A percentile compares a stretch with the other conserved stretches of the same genome.
Conservation (phyloP, 2,113 vertebrate genomes). For the Phyllopteryx taeniolatus region DNA sequence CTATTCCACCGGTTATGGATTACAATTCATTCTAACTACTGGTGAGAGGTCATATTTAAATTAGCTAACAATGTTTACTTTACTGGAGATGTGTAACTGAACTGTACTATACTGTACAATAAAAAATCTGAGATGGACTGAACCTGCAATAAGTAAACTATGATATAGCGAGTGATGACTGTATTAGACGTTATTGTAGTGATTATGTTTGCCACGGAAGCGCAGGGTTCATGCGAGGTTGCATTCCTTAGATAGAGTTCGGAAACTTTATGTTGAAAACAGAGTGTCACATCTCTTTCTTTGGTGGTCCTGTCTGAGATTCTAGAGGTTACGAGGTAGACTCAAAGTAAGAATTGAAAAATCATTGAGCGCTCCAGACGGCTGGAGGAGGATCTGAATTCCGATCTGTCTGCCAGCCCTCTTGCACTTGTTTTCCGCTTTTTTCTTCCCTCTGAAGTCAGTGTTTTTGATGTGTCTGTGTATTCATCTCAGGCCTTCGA, state of each 20-base stretch:
- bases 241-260: not conserved
- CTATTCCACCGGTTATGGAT: no score
- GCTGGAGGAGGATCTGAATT: constrained; percentile 29
- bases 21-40: no score
- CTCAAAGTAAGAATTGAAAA: constrained; percentile 17
- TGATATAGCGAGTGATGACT: no score
- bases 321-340: constrained; percentile 5
- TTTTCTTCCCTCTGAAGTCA: constrained; percentile 35
- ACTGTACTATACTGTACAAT: no score
- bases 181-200: no score
- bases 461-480: constrained; percentile 29
- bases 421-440: constrained; percentile 22
- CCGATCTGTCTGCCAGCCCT: constrained; percentile 20
- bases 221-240: not conserved
- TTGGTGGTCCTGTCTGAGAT: not conserved
- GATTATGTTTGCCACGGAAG: not conserved
- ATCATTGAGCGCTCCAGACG: constrained; percentile 10
- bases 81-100: no score
- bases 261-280: not conserved
- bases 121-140: no score
- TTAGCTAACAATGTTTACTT: no score
- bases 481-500: constrained; percentile 32
- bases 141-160: no score
- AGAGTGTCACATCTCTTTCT: not conserved
- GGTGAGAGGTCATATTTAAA: no score